Evolutionary conservation across 2,113 vertebrate species (phyloP).

Genomic region (Uropsilus gracilis): DNA sequence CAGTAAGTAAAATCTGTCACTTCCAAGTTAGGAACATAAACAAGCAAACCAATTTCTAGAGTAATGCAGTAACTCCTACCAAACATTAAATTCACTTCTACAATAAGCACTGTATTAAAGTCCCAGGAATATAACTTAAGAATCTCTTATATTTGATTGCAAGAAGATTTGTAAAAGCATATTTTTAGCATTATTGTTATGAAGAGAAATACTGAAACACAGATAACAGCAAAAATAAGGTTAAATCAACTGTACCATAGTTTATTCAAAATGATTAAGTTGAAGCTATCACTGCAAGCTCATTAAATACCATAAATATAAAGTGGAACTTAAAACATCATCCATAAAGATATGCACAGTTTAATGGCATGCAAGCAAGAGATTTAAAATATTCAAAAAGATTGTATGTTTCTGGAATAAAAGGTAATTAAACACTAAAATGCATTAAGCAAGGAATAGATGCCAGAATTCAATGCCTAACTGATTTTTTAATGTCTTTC

Average conservation of each 20-base stretch:
- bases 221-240: not conserved
- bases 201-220: not conserved
- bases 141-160: not conserved
- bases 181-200: not conserved
- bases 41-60: not conserved
- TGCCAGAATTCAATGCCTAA: not conserved
- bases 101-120: not conserved
- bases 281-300: not conserved
- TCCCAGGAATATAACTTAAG: not conserved
- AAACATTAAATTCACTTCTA: not conserved
- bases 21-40: not conserved
- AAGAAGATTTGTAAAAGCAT: not conserved
- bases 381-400: not conserved
- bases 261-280: not conserved
- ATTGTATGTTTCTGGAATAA: not conserved
- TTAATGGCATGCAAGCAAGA: not conserved
- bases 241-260: not conserved
- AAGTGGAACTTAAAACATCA: not conserved
- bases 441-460: not conserved
- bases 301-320: not conserved
- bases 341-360: not conserved
- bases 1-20: not conserved
- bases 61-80: not conserved
- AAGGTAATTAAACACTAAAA: not conserved
- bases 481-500: conserved; percentile 33